Evolutionary conservation across 2,113 vertebrate species (phyloP).

Genomic region (Miniopterus natalensis): DNA sequence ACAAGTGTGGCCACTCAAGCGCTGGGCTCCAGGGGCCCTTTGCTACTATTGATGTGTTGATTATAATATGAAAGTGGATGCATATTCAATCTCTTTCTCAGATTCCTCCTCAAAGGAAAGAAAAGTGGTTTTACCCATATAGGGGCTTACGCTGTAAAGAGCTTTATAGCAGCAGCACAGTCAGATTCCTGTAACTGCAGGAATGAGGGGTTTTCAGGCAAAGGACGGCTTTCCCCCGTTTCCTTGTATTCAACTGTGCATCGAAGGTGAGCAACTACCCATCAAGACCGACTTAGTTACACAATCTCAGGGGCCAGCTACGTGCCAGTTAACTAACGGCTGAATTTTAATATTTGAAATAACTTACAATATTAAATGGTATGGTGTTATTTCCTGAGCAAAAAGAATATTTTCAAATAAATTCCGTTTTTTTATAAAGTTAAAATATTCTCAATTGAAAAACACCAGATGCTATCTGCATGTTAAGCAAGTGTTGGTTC

Average conservation of each 20-base stretch:
- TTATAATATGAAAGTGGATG: not conserved
- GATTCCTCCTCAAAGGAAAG: not conserved
- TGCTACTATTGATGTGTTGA: not conserved
- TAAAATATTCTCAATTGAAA: constrained; percentile 56
- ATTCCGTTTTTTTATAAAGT: constrained; percentile 27
- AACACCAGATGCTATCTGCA: not conserved
- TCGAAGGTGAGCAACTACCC: constrained; percentile 54
- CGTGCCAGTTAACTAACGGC: constrained; percentile 62
- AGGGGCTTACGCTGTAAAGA: not conserved
- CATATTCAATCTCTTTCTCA: not conserved
- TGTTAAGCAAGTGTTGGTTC: not conserved
- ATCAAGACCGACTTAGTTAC: constrained; percentile 66
- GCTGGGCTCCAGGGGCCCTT: not conserved
- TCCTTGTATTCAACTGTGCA: constrained; percentile 30
- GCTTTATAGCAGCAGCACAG: too few species aligned
- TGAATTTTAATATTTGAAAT: constrained; percentile 64
- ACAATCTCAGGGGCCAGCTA: constrained; percentile 55
- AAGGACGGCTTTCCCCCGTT: too few species aligned
- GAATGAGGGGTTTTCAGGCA: too few species aligned
- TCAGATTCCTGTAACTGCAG: too few species aligned
- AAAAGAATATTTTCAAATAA: constrained; percentile 44
- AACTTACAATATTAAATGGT: constrained; percentile 44
- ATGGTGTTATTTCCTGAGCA: constrained; percentile 52
- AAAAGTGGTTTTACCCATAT: not conserved
- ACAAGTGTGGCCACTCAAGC: not conserved